Base-by-base conservation (phyloP, 2,797 vertebrate genomes). In the Euthynnus affinis region DNA sequence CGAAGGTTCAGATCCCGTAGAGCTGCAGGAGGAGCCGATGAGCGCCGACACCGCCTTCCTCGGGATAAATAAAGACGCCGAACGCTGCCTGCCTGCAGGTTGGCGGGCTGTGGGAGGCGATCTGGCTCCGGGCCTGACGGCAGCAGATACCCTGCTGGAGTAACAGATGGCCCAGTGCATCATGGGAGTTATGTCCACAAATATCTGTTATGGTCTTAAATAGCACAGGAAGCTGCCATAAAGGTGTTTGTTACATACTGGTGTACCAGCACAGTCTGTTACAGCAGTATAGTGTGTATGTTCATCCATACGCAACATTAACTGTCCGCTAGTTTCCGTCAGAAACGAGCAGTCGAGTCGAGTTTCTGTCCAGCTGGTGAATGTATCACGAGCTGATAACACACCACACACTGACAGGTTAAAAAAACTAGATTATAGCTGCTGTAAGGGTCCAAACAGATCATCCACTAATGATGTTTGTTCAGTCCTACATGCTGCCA, bases 161-260 rank as follows among this genome's bases (percentile, higher is more conserved):
- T 37, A 87, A 55, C 90, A 91, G 90, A 91, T 90, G 90, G 90
- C 74, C 69, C 57, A 8, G 6, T 91, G 87, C 86, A 91, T 91
- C 81, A 56, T 85, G 83, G 81, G 88, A 88, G 75, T 71, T 58
- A 25, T 73, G 65, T 82, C 81, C 77, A 87, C 56, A 87, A 87
- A 88, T 83, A 88, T 86, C 84, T 74, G 52, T 55, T 23, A 53
- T 25, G 18, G 59, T 75, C 67, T 27, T 49, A 82, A 91, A 89
- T 81, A 86, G 81, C 58, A 66, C 77, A 67, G 27, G 46, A 76
- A 60, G 71, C 57, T 67, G 60, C 58, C 8, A 20, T 25, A n/a
- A 49, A 86, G 80, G 69, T 76, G 25, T 67, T 75, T 71, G 3
- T 53, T 6, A 40, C 52, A 25, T 6, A 1, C 59, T 40, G 40